Conservation (phyloP, 2,888 invertebrate species). For the Lepidocyrtoides sp. region DNA sequence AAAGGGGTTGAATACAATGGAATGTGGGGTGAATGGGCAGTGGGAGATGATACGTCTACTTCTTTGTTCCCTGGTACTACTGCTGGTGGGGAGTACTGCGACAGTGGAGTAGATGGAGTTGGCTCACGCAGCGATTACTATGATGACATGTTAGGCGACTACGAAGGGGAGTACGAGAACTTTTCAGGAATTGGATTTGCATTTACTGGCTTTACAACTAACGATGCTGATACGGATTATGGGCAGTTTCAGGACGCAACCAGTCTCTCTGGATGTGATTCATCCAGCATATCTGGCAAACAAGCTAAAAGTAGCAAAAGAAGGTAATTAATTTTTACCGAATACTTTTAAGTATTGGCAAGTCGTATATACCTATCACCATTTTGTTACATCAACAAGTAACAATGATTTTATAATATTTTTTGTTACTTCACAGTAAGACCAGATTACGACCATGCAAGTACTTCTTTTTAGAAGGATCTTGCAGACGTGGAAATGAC, state of each 20-base stretch:
- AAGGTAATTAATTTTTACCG: too few relatives aligned
- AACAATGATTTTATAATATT: background rate
- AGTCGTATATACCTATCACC: too few relatives aligned
- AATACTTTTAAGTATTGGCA: too few relatives aligned
- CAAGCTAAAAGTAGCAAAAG: slow-evolving; percentile 82
- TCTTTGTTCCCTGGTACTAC: slow-evolving; percentile 57
- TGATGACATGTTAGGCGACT: slow-evolving; percentile 81
- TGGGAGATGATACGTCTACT: slow-evolving; percentile 66
- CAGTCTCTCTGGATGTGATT: slow-evolving; percentile 72
- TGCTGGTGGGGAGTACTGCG: slow-evolving; percentile 78
- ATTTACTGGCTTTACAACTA: slow-evolving; percentile 64
- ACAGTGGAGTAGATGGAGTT: slow-evolving; percentile 80
- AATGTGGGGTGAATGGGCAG: slow-evolving; percentile 76
- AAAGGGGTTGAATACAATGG: slow-evolving; percentile 73
- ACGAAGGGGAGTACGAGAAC: slow-evolving; percentile 80
- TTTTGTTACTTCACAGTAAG: slow-evolving; percentile 61
- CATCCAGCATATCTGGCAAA: slow-evolving; percentile 79
- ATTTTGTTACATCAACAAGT: too few relatives aligned
- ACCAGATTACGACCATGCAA: slow-evolving; percentile 84
- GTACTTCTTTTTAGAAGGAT: slow-evolving; percentile 84
- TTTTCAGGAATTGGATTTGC: slow-evolving; percentile 72
- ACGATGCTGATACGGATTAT: slow-evolving; percentile 83
- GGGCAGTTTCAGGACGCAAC: slow-evolving; percentile 82
- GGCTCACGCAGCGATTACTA: slow-evolving; percentile 81
- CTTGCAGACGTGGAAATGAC: slow-evolving; percentile 84